phyloP scores from a whole-genome alignment of 2,888 invertebrate species.

The Trissoscelio sp. region DNA sequence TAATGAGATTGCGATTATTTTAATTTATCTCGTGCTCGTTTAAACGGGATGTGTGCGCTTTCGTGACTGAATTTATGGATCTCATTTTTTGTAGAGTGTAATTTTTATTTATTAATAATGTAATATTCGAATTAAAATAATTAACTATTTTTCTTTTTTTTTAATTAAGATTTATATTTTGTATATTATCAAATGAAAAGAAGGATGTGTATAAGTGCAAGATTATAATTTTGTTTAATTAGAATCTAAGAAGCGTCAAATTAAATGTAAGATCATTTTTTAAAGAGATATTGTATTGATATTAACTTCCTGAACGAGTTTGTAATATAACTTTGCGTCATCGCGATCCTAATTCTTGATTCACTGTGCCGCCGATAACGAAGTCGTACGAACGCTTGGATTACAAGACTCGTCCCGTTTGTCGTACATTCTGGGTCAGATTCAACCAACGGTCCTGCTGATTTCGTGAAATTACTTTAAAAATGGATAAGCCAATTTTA shows the following conservation, averaged over 20 bases:
- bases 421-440: slow-evolving; percentile 74
- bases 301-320: slow-evolving; percentile 46
- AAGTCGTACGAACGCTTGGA: slow-evolving; percentile 73
- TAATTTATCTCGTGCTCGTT: slow-evolving; percentile 22
- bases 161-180: no score
- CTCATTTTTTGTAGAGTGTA: slow-evolving; percentile 9
- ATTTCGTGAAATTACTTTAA: slow-evolving; percentile 59
- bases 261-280: no score
- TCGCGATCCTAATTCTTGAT: slow-evolving; percentile 73
- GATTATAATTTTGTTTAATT: no score
- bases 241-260: no score
- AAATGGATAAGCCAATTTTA: slow-evolving; percentile 57
- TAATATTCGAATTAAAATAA: background rate
- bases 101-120: background rate
- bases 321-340: slow-evolving; percentile 41
- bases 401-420: slow-evolving; percentile 69
- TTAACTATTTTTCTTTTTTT: no score
- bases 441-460: slow-evolving; percentile 58
- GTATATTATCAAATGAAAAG: no score
- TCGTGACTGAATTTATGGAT: slow-evolving; percentile 24
- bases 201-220: no score
- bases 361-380: slow-evolving; percentile 71
- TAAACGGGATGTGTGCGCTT: slow-evolving; percentile 28
- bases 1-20: slow-evolving; percentile 42
- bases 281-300: slow-evolving; percentile 50